Evolutionary conservation across 1,140 invertebrate genomes (phyloP), one percentile per base, ranked within the genome.

Genomic region (Hydropsyche tenuis): DNA sequence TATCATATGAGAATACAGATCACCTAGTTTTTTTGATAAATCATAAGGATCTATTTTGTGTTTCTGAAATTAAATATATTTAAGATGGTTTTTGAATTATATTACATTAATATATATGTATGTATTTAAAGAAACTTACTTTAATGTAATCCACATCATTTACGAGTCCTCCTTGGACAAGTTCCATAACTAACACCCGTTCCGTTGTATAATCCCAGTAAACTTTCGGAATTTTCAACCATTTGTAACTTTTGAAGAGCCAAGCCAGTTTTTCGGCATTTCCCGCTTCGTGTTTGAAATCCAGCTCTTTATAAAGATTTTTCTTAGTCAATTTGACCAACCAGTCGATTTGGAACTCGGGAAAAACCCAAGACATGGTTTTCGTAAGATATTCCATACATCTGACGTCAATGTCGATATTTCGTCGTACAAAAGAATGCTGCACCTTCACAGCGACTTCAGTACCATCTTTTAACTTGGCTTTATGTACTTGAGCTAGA

Each of bases 1-100:
- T 79, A 99, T 99, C 98, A 99, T 99, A 81, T 97, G 93, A 53
- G 96, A 96, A 84, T 98, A 99, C 12, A 99, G 83, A 77, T 90
- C 86, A 1, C 97, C 96, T 42, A 99, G 85, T 82, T 95, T 95
- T 78, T 89, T 88, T 48, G 92, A 92, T 18, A 99, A 89, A 84
- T 97, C 91, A 77, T 87, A 89, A 20, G 89, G 87, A 84, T 94
- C 89, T 66, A 99, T 94, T 62, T 91, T 88, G 78, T 97, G 78
- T 75, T 81, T 77, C 84, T 85, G 74, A 45, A 83, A 84, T 6
- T 66, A 74, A 46, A 73, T 70, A 25, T 43, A 63, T 2, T 20
- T 53, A 43, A 43, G 37, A 43, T 12, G 12, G 37, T 6, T 43
- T 6, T 6, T 43, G 37, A 43, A 5, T 62, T 7, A 62, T 62